Evolutionary conservation across 2,113 vertebrate species (phyloP), one percentile per base, ranked within the genome.

Genomic region (Oncorhynchus gorbuscha): DNA sequence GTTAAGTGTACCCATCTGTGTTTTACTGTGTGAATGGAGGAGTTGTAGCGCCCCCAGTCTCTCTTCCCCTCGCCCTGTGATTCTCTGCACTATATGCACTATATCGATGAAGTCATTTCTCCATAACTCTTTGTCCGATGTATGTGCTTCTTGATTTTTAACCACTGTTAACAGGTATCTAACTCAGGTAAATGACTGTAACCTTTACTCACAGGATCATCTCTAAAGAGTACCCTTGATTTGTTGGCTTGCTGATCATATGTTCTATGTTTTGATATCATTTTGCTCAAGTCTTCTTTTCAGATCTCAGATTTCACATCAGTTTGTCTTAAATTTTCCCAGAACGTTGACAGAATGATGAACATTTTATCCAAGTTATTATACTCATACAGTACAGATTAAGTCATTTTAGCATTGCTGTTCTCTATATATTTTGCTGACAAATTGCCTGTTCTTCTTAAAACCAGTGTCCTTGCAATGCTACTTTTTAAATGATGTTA

Each of bases 131-230:
- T 84, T 87, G 86, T 48, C 30, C 3, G 39, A 48, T 81, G 81
- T 83, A 85, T 94, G 91, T 91, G 91, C 87, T 92, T 94, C 94
- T 91, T 94, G 92, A 45, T 94, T 94, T 93, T 90, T 91, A 95
- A 75, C 65, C 83, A 93, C 93, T 92, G 91, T 95, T 94, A 81
- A 79, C 85, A 89, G 93, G 94, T 95, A 90, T 95, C 92, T 94
- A 95, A 95, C 97, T 99, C 97, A 99, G 97, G 97, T 97, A 97
- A 95, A 95, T 4, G 78, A 82, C 84, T 85, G 78, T 94, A 88
- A 93, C 82, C 74, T 35, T 59, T 76, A 61, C 74, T 83, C 69
- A 67, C 76, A 48, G 80, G 72, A 76, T 76, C 66, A 76, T 78
- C 76, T 49, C 62, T 45, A 69, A 72, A 74, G 73, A 66, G 67